Evolutionary conservation across 2,113 vertebrate species (phyloP), one percentile per base, ranked within the genome.

Genomic region (Nesogale talazaci): DNA sequence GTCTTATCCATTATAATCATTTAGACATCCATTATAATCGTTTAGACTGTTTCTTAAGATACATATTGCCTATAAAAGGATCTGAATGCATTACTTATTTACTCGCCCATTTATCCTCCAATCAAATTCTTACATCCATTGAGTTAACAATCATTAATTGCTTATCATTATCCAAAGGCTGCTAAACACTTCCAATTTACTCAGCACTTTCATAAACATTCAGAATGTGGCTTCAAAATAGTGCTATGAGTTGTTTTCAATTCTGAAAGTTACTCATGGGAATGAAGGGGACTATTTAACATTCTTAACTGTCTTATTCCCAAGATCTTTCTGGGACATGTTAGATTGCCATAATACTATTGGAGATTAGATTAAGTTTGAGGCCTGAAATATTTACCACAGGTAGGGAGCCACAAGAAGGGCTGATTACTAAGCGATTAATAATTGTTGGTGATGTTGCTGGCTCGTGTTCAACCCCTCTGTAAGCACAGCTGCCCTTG

Each of bases 11-110:
- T 52, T n/a, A 59, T 92, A 76, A 70, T 69, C 61, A 78, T 92
- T 80, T 83, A n/a, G n/a, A n/a, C n/a, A 65, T 87, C 56, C 19
- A 83, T 52, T n/a, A 59, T 69, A 65, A 56, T 89, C 77, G 16
- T 79, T 42, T 61, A 25, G 19, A 10, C 23, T 65, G 2, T 65
- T 61, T 61, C 17, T 22, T 65, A 65, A 65, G 23, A 65, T 70
- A 56, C 42, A 36, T 25, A 34, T 88, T 80, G 9, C 36, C 82
- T 91, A 22, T 61, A 25, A 94, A 92, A 76, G 31, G 92, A 29
- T 86, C 77, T 93, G 95, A 36, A 65, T 27, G 59, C 59, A 19
- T 61, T 19, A 61, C 19, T 61, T 61, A 61, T 20, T 61, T 22
- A 17, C 63, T 65, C 36, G 20, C 29, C 72, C 75, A 10, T 34